Base-by-base conservation (phyloP, 2,888 invertebrate species). In the Fabriciana adippe region DNA sequence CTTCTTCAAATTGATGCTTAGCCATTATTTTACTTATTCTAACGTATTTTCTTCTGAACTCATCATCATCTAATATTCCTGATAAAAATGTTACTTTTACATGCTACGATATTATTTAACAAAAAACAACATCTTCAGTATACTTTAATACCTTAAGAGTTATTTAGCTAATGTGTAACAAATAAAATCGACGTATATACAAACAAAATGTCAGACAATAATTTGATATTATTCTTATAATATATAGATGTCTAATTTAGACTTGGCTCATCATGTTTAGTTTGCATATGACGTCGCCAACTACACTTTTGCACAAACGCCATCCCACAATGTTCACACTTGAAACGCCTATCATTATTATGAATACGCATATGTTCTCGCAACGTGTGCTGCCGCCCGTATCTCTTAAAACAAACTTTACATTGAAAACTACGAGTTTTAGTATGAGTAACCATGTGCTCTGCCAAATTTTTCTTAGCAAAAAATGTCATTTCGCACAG, bases 391-490 rank as follows among this genome's bases (percentile, higher is more conserved):
- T 74, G 76, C 21, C 79, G 71, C 0, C 72, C 73, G 59, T 75
- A 83, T 1, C 71, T 64, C 64, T 86, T 87, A 3, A 76, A 64
- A 66, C 90, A 91, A 1, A 85, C 72, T 6, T 80, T 78, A 69
- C 91, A 91, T 70, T 84, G 78, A 63, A 80, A 88, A 2, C 82
- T 81, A 71, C 82, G 84, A 11, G 79, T 76, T 11, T 79, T 81
- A 0, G 83, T 84, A 68, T 90, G 89, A 54, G 81, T 86, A n/a
- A 83, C 77, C 81, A 85, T 81, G 69, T 91, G 90, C 11, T 81
- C 80, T 48, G 79, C 79, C 53, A 91, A 74, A 61, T 81, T 80
- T 16, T 79, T 79, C 56, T 80, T 82, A 0, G 79, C 78, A 66
- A 81, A 84, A 68, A 89, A 91, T 48, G 76, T 79, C 64, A 78